Evolutionary conservation across 2,888 invertebrate genomes (phyloP), one percentile per base, ranked within the genome.

Genomic region (Eristalis pertinax): DNA sequence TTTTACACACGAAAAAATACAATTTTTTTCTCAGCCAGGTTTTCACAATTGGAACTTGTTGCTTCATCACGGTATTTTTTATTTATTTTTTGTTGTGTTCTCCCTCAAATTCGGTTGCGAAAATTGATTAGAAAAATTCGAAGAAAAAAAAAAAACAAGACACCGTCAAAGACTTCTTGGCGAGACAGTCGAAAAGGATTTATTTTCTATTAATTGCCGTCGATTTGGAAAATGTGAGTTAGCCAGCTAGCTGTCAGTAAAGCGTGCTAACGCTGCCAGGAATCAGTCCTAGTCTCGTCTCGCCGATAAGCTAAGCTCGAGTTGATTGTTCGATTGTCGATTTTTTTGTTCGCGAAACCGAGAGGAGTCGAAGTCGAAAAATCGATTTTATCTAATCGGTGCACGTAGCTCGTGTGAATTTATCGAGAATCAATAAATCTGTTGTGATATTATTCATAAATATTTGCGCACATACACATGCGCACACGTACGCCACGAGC

Each of bases 401-500:
- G 72, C 84, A 85, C 84, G 84, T 85, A 81, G 41, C 73, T 81
- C 41, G 67, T 85, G 84, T 72, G 85, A 85, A 82, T 85, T 85
- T 77, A 82, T 82, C 82, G 50, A 38, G 68, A 82, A 77, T 82
- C 85, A 74, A 77, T 82, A 80, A 76, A 72, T 76, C 73, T 72
- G 32, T 76, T 73, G 67, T 84, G 70, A 38, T 72, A 70, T 85
- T 76, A 82, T 85, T 85, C 81, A 81, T 72, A 81, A 73, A 58
- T 77, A 76, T 76, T 85, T 77, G 15, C 64, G 77, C 60, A 72
- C 64, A 62, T 24, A 64, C 1, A 19, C 43, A 35, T 10, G 65
- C 35, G 22, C 68, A 35, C 32, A 68, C 41, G 56, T 22, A 60
- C 58, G 29, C 58, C 29, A 35, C 29, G 22, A 50, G 24, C 58